phyloP scores from a whole-genome alignment of 2,888 invertebrate genomes.

The Scaptomyza flava region DNA sequence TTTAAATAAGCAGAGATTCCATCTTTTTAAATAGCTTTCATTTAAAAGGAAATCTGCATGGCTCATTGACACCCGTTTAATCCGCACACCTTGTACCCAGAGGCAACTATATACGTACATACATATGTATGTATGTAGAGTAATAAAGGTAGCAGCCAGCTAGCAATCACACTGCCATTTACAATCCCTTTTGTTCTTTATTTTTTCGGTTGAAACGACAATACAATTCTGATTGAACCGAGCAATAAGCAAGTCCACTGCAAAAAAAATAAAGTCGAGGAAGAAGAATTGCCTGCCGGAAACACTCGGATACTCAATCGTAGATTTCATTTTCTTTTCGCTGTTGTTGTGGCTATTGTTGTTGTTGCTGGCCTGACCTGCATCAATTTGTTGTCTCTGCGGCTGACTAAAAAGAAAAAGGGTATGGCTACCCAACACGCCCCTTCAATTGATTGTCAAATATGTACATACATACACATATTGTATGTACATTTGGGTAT shows the following conservation, averaged over 20 bases:
- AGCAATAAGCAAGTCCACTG: conserved; percentile 44
- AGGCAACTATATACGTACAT: not conserved
- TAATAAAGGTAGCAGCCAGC: conserved; percentile 39
- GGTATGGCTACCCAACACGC: not conserved
- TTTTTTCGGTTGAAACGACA: conserved; percentile 23
- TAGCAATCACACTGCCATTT: conserved; percentile 35
- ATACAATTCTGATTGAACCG: conserved; percentile 57
- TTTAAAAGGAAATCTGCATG: conserved; percentile 40
- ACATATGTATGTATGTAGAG: not conserved
- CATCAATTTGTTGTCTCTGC: conserved; percentile 56
- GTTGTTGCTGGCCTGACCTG: conserved; percentile 44
- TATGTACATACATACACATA: conserved; percentile 1
- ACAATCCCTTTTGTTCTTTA: conserved; percentile 16
- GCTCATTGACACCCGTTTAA: conserved; percentile 42
- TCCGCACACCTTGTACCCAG: not conserved
- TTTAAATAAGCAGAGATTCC: not conserved
- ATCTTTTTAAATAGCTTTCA: conserved; percentile 31
- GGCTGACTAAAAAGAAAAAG: conserved; percentile 14
- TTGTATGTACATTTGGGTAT: conserved; percentile 10
- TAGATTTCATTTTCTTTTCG: conserved; percentile 47
- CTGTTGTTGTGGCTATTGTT: conserved; percentile 4
- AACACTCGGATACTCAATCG: conserved; percentile 43
- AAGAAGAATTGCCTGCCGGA: conserved; percentile 48
- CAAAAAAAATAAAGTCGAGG: conserved; percentile 3
- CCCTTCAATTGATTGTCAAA: conserved; percentile 43